Evolutionary conservation across 2,113 vertebrate species (phyloP).

Genomic region (Hyaena hyaena): DNA sequence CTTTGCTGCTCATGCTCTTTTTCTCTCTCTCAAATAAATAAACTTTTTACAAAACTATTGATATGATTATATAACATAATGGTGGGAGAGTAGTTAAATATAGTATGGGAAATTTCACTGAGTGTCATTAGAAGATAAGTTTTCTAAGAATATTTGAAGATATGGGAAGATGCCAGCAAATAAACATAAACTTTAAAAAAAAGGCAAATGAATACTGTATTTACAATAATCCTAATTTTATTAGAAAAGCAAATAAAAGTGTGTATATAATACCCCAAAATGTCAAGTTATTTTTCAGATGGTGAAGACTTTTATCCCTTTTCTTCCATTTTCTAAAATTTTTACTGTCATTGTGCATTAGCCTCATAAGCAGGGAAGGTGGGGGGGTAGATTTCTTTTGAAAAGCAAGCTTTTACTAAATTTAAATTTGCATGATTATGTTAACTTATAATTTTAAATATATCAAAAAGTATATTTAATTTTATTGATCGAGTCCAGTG

Average conservation of each 20-base stretch:
- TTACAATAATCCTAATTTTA: slow-evolving; percentile 47
- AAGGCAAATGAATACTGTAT: not conserved
- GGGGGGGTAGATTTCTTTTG: not conserved
- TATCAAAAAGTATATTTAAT: not conserved
- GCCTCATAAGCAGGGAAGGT: not conserved
- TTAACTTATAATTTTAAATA: not conserved
- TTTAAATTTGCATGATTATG: not conserved
- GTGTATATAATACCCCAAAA: not conserved
- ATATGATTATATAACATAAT: slow-evolving; percentile 1
- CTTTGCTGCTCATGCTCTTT: no score
- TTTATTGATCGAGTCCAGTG: not conserved
- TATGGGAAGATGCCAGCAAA: not conserved
- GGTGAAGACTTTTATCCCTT: not conserved
- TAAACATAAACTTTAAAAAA: slow-evolving; percentile 10
- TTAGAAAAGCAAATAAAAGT: slow-evolving; percentile 18
- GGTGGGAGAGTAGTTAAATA: slow-evolving; percentile 6
- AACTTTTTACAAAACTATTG: not conserved
- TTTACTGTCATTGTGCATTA: not conserved
- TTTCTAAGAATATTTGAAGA: slow-evolving; percentile 44
- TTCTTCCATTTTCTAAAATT: slow-evolving; percentile 12
- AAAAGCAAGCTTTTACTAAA: slow-evolving; percentile 12
- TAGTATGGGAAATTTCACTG: slow-evolving; percentile 7
- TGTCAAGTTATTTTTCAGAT: slow-evolving; percentile 43
- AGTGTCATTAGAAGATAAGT: not conserved
- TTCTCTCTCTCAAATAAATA: no score